phyloP scores from a whole-genome alignment of 2,888 invertebrate genomes.

The Thereva nobilitata region DNA sequence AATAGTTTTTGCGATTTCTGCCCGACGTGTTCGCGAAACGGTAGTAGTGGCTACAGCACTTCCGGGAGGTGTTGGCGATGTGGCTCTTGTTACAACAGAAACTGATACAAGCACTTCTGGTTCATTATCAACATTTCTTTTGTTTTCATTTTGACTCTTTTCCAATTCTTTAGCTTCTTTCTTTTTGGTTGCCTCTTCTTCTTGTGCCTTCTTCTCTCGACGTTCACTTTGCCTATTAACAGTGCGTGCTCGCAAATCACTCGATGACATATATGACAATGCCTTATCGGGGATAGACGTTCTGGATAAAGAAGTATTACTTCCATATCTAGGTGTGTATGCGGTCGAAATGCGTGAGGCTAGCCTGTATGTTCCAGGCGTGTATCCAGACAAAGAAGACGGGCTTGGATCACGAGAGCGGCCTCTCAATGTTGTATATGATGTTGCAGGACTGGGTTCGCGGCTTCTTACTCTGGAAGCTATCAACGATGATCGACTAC shows the following conservation, averaged over 20 bases:
- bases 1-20: conserved; percentile 73
- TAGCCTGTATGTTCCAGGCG: conserved; percentile 46
- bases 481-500: conserved; percentile 43
- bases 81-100: conserved; percentile 72
- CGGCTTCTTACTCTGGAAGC: conserved; percentile 41
- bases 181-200: conserved; percentile 55
- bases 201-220: conserved; percentile 35
- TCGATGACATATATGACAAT: conserved; percentile 55
- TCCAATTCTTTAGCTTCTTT: conserved; percentile 48
- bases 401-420: conserved; percentile 65
- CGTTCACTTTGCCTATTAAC: conserved; percentile 47
- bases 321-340: conserved; percentile 46
- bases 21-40: conserved; percentile 68
- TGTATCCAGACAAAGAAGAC: conserved; percentile 47
- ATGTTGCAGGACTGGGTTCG: conserved; percentile 55
- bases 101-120: conserved; percentile 56
- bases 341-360: conserved; percentile 42
- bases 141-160: conserved; percentile 50
- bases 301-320: conserved; percentile 28
- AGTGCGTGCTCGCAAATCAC: conserved; percentile 55
- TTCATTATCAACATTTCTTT: conserved; percentile 49
- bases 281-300: conserved; percentile 47
- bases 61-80: conserved; percentile 74
- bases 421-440: conserved; percentile 51
- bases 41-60: conserved; percentile 57